Evolutionary conservation across 1,140 invertebrate genomes (phyloP).

Genomic region (Drosophila hydei): DNA sequence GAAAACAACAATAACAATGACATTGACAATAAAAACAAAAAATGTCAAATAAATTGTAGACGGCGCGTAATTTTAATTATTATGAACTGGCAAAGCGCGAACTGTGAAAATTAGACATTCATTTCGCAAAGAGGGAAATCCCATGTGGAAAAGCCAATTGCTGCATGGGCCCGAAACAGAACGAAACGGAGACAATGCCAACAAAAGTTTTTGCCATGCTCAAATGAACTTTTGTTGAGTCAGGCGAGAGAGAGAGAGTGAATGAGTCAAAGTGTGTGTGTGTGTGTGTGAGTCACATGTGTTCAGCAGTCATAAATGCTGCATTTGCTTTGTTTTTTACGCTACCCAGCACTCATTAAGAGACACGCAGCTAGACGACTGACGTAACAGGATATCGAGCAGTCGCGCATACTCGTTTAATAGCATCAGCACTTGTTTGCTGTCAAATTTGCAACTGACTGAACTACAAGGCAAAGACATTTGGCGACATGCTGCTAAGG

Average conservation of each 20-base stretch:
- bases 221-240: slow-evolving; percentile 62
- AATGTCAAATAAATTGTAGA: slow-evolving; percentile 62
- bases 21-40: slow-evolving; percentile 35
- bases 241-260: slow-evolving; percentile 1
- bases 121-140: slow-evolving; percentile 41
- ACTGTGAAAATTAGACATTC: slow-evolving; percentile 74
- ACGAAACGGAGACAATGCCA: slow-evolving; percentile 46
- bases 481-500: neutral
- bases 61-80: slow-evolving; percentile 77
- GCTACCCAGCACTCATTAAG: neutral
- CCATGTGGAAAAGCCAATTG: slow-evolving; percentile 34
- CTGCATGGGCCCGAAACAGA: neutral
- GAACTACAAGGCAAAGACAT: neutral
- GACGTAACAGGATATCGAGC: no score
- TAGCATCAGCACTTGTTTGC: neutral
- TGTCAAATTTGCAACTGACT: slow-evolving; percentile 6
- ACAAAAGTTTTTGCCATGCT: slow-evolving; percentile 54
- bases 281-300: slow-evolving; percentile 45
- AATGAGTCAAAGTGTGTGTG: neutral
- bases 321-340: slow-evolving; percentile 16
- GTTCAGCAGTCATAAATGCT: slow-evolving; percentile 19
- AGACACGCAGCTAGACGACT: no score
- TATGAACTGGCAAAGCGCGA: slow-evolving; percentile 68
- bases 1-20: slow-evolving; percentile 41
- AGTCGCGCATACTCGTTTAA: neutral